Evolutionary conservation across 2,113 vertebrate genomes (phyloP).

Genomic region (Euleptes europaea): DNA sequence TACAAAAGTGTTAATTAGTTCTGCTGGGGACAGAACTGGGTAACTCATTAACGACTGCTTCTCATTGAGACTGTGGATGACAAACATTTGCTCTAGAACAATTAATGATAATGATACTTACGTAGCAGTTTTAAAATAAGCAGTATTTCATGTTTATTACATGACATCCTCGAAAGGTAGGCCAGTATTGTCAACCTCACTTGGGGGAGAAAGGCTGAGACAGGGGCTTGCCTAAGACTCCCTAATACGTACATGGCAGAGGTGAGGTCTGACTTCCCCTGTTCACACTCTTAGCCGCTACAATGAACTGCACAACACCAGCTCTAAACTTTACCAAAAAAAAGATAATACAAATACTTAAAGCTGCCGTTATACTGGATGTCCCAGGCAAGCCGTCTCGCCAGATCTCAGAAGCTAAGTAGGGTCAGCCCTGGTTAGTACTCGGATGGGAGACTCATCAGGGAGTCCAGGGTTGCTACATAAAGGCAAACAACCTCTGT

Average conservation of each 20-base stretch:
- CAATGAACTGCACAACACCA: not conserved
- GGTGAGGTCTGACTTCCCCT: not conserved
- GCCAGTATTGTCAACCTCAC: not conserved
- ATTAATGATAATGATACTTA: not conserved
- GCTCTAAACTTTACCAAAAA: not conserved
- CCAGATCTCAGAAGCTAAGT: too few relatives aligned
- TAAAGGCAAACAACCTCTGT: too few relatives aligned
- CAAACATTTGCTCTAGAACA: not conserved
- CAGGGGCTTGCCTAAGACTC: not conserved
- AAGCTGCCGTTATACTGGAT: too few relatives aligned
- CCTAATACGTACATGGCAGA: too few relatives aligned
- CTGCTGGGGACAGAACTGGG: constrained; percentile 24
- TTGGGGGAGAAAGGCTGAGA: not conserved
- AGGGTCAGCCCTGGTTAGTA: too few relatives aligned
- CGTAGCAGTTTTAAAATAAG: not conserved
- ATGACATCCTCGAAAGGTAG: not conserved
- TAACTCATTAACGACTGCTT: not conserved
- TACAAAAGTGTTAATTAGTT: constrained; percentile 38
- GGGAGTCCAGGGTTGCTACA: too few relatives aligned
- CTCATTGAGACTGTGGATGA: not conserved
- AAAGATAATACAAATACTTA: not conserved
- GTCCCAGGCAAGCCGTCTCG: too few relatives aligned
- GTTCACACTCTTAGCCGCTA: not conserved
- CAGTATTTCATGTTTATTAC: not conserved
- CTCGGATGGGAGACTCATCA: too few relatives aligned